Evolutionary conservation across 23 tunicate genomes (phyloP), one percentile per base, ranked within the genome.

Genomic region (Botrylloides violaceus): DNA sequence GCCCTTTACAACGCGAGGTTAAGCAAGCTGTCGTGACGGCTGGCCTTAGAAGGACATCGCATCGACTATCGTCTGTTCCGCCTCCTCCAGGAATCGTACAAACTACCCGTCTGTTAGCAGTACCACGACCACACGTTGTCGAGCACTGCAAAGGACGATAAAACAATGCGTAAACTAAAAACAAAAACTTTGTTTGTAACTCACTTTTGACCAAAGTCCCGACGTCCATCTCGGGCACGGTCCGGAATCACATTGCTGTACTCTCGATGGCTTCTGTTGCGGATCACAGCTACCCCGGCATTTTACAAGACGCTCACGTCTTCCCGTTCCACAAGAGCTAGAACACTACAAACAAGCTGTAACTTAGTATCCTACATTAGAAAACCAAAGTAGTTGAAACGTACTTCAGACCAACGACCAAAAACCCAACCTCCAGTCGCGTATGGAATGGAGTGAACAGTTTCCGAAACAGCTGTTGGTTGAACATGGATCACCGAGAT

Each of bases 271-370:
- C 74, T 32, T 68, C 1, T 31, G 56, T n/a, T 23, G 26, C 6
- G 24, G 6, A 22, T 68, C 74, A 43, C 74, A 68, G 23, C 2
- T 38, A 35, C 74, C 58, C 9, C 72, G 76, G 72, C 96, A 88
- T 27, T 57, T 58, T 15, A 88, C 88, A 23, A 33, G 32, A 32
- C 96, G 47, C 39, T 66, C 34, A 20, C 80, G 79, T 18, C 34
- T 34, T 4, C 96, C 96, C 7, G 80, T 77, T 22, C 71, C 70
- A 65, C 96, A 88, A 20, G 96, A 71, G 15, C 77, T 72, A 23
- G 87, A 81, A 73, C 96, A 88, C 96, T 88, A 64, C 9, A 66
- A 65, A 30, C 6, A 30, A 71, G 71, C n/a, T n/a, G n/a, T n/a
- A n/a, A n/a, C n/a, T n/a, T n/a, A n/a, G n/a, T n/a, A n/a, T n/a